A percentile compares a stretch with the other conserved stretches of the same genome.
These are phyloP conservation scores for Oscheius myriophilus DNA, from an alignment of 2,888 invertebrate genomes.

Conservation along the genomic window DNA sequence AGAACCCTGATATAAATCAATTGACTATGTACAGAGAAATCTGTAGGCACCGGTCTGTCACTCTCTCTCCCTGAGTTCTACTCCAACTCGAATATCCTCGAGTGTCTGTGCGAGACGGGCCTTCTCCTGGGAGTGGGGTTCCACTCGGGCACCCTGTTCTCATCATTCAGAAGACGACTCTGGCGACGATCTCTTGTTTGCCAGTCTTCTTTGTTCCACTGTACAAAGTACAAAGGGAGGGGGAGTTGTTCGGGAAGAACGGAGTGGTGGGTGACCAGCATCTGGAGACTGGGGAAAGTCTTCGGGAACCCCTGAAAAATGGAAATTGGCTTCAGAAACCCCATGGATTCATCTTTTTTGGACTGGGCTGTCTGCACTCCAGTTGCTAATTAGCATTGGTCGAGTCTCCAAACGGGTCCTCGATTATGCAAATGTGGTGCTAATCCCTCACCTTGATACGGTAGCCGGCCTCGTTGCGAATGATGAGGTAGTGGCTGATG, in stretches of 20 bases:
- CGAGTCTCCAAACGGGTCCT: too few relatives aligned
- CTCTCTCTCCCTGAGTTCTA: neutral
- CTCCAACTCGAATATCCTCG: constrained; percentile 21
- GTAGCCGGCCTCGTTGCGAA: constrained; percentile 49
- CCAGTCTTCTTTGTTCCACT: constrained; percentile 49
- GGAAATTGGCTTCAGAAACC: neutral
- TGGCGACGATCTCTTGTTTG: constrained; percentile 6
- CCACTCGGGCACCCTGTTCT: constrained; percentile 22
- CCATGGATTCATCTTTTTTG: neutral
- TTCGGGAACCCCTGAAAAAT: constrained; percentile 36
- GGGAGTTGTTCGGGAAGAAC: constrained; percentile 50
- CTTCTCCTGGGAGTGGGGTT: constrained; percentile 14
- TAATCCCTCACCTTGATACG: constrained; percentile 41
- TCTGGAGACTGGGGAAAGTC: constrained; percentile 48
- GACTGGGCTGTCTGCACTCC: neutral
- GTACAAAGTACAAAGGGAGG: constrained; percentile 43
- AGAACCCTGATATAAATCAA: neutral
- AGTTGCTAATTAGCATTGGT: neutral
- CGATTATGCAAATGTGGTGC: constrained; percentile 1
- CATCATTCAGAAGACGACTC: constrained; percentile 17
- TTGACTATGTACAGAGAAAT: neutral
- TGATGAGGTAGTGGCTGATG: constrained; percentile 49
- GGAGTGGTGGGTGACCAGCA: constrained; percentile 53
- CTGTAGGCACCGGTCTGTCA: neutral
- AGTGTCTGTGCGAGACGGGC: constrained; percentile 15